phyloP scores from a whole-genome alignment of 2,797 vertebrate genomes.

The Typhlichthys subterraneus region DNA sequence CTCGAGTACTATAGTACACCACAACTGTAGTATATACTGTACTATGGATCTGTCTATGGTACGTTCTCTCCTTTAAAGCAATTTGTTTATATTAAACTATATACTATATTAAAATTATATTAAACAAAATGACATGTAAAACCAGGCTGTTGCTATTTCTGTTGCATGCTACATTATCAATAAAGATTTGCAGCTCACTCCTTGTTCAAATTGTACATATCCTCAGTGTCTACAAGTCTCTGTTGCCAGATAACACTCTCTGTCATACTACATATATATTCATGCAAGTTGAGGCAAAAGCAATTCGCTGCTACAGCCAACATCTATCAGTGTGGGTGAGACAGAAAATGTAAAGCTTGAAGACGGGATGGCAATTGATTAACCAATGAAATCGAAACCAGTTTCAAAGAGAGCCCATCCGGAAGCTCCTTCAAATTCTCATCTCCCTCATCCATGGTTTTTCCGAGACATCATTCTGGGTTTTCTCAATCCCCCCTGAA shows the following conservation, averaged over 20 bases:
- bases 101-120: too few relatives aligned
- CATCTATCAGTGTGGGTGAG: background rate
- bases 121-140: too few relatives aligned
- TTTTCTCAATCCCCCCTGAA: conserved; percentile 32
- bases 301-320: background rate
- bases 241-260: background rate
- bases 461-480: conserved; percentile 13
- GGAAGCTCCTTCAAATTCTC: conserved; percentile 18
- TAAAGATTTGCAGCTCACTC: background rate
- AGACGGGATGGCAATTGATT: conserved; percentile 12
- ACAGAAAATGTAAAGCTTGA: background rate
- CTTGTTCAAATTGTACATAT: background rate
- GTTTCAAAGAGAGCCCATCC: conserved; percentile 29
- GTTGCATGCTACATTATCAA: background rate
- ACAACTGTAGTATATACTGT: too few relatives aligned
- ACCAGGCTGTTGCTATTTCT: background rate
- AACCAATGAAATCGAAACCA: conserved; percentile 18
- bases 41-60: too few relatives aligned
- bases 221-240: background rate
- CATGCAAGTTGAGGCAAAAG: background rate
- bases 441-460: background rate
- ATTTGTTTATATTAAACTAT: too few relatives aligned
- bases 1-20: too few relatives aligned
- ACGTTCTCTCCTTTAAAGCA: too few relatives aligned
- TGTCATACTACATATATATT: background rate